phyloP scores from a whole-genome alignment of 2,888 invertebrate genomes.

The Hydriomena furcata region DNA sequence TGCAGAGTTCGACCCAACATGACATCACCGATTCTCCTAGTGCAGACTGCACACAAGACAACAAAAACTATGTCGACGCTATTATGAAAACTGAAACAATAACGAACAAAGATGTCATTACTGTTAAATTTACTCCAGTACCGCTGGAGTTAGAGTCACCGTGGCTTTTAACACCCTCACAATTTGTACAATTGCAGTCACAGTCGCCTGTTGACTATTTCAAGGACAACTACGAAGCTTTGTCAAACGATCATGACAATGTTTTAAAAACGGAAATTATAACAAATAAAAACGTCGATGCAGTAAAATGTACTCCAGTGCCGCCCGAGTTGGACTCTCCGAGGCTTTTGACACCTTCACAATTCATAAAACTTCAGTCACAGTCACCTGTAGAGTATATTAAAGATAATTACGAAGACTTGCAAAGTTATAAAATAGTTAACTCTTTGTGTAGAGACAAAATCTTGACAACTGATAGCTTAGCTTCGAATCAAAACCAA shows the following conservation, averaged over 20 bases:
- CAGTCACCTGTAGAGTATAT: constrained; percentile 32
- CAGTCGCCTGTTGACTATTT: constrained; percentile 33
- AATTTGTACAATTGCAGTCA: constrained; percentile 36
- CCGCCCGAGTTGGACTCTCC: constrained; percentile 64
- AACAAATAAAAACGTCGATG: constrained; percentile 73
- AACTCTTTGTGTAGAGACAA: constrained; percentile 67
- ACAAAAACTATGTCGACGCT: constrained; percentile 67
- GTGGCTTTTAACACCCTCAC: constrained; percentile 52
- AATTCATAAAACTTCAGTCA: constrained; percentile 35
- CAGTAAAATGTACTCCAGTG: constrained; percentile 74
- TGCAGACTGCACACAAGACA: constrained; percentile 46
- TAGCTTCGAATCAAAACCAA: constrained; percentile 7
- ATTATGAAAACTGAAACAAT: constrained; percentile 73
- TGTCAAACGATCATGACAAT: constrained; percentile 66
- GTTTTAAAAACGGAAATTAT: constrained; percentile 73
- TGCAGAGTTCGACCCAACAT: constrained; percentile 70
- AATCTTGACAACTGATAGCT: constrained; percentile 44
- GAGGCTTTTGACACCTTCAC: constrained; percentile 52
- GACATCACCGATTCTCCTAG: constrained; percentile 72
- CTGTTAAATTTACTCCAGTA: constrained; percentile 77
- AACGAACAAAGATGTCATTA: constrained; percentile 76
- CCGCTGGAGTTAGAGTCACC: constrained; percentile 66
- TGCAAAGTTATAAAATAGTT: constrained; percentile 78
- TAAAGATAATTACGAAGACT: constrained; percentile 68
- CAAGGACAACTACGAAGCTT: constrained; percentile 66